Evolutionary conservation across 2,113 vertebrate genomes (phyloP).

Genomic region (Actenoides lindsayi): DNA sequence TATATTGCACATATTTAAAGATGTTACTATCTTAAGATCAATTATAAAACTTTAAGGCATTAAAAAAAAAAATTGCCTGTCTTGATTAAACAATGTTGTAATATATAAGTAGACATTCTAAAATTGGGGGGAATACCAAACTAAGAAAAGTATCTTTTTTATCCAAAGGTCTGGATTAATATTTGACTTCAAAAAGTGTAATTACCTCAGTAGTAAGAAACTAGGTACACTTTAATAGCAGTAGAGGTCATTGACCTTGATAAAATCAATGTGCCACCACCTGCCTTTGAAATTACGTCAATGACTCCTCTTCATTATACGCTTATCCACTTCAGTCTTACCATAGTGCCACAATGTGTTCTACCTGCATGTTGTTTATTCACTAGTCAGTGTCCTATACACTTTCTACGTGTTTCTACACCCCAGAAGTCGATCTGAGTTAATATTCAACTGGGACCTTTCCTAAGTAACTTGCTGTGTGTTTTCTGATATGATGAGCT

Average conservation of each 20-base stretch:
- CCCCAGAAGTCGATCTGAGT: slow-evolving; percentile 31
- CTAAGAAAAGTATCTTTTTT: not conserved
- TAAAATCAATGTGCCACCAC: not conserved
- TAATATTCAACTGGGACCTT: slow-evolving; percentile 58
- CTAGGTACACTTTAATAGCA: not conserved
- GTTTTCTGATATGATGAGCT: slow-evolving; percentile 24
- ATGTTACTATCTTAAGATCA: not conserved
- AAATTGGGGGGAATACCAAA: not conserved
- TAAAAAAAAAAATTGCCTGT: not conserved
- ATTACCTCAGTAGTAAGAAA: slow-evolving; percentile 23
- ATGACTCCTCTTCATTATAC: not conserved
- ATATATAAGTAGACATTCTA: not conserved
- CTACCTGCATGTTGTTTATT: slow-evolving; percentile 32
- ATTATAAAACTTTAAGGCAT: not conserved
- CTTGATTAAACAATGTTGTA: not conserved
- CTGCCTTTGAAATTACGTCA: slow-evolving; percentile 48
- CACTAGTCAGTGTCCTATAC: not conserved
- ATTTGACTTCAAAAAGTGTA: slow-evolving; percentile 14
- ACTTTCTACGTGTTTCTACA: slow-evolving; percentile 25
- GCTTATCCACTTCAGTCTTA: not conserved
- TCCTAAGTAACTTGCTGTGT: slow-evolving; percentile 21
- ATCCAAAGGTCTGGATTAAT: not conserved
- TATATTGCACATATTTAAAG: not conserved
- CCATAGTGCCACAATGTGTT: not conserved
- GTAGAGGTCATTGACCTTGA: not conserved